Percentiles rank a stretch among this genome's conserved stretches.
Evolutionary conservation across 2,797 vertebrate species (phyloP).

Genomic region (Thaleichthys pacificus): DNA sequence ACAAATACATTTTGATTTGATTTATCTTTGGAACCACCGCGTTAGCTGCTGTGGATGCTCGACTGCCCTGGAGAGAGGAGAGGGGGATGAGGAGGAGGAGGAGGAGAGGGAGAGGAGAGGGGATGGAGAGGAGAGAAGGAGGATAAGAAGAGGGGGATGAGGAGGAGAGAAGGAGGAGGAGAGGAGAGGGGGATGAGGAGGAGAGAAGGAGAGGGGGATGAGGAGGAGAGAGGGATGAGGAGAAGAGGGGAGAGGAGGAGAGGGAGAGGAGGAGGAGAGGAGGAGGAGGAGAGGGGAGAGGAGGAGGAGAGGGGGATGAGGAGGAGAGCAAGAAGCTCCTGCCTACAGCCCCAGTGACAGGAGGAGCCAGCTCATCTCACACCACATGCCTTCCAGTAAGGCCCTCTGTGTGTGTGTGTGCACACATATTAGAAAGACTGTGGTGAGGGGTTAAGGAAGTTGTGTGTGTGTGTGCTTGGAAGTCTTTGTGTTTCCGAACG

Average conservation of each 20-base stretch:
- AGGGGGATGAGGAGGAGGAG: neutral
- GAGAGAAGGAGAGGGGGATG: neutral
- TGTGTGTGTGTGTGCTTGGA: neutral
- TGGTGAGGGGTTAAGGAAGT: too few relatives aligned
- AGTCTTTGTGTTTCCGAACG: too few relatives aligned
- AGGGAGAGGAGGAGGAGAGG: neutral
- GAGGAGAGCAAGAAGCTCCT: neutral
- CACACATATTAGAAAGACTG: neutral
- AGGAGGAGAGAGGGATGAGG: neutral
- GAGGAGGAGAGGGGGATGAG: neutral
- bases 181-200: too few relatives aligned
- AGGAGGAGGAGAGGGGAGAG: neutral
- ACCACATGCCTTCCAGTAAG: constrained; percentile 64
- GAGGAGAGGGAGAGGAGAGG: too few relatives aligned
- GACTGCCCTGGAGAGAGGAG: too few relatives aligned
- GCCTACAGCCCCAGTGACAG: constrained; percentile 5
- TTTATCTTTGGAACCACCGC: too few relatives aligned
- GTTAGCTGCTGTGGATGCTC: too few relatives aligned
- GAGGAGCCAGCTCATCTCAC: constrained; percentile 20
- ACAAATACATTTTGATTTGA: too few relatives aligned
- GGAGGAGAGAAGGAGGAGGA: too few relatives aligned
- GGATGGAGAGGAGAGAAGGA: neutral
- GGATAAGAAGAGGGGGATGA: too few relatives aligned
- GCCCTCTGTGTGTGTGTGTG: constrained; percentile 22
- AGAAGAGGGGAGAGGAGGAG: neutral